These are phyloP conservation scores for Bettongia penicillata DNA, from an alignment of 2,113 vertebrate genomes.

Conservation along the genomic window DNA sequence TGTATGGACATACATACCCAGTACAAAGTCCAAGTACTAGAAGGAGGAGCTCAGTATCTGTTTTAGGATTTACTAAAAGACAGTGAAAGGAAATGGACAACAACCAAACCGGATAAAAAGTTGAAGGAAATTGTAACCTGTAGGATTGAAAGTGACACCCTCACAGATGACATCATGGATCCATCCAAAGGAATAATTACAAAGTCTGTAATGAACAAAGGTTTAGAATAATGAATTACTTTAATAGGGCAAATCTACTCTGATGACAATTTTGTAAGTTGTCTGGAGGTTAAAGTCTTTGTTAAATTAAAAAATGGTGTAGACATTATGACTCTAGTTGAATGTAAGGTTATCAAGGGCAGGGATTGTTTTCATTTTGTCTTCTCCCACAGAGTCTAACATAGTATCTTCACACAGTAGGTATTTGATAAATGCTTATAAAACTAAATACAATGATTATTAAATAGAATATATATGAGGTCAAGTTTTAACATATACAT, in stretches of 20 bases:
- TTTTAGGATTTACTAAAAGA: not conserved
- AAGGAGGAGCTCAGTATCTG: not conserved
- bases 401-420: not conserved
- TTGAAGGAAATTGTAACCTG: not conserved
- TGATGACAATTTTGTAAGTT: not conserved
- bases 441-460: not conserved
- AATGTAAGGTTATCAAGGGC: not conserved
- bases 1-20: no score
- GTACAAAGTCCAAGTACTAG: not conserved
- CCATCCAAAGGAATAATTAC: not conserved
- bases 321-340: not conserved
- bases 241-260: not conserved
- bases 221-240: not conserved
- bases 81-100: not conserved
- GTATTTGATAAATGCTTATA: not conserved
- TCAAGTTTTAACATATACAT: slow-evolving; percentile 27
- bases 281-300: not conserved
- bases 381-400: not conserved
- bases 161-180: not conserved
- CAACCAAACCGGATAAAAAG: not conserved
- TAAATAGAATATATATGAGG: slow-evolving; percentile 28
- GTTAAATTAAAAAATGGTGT: not conserved
- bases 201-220: not conserved
- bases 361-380: not conserved
- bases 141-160: not conserved